These are phyloP conservation scores for Lycocerus yunnanus DNA, from an alignment of 2,888 invertebrate species.

Conservation along the genomic window DNA sequence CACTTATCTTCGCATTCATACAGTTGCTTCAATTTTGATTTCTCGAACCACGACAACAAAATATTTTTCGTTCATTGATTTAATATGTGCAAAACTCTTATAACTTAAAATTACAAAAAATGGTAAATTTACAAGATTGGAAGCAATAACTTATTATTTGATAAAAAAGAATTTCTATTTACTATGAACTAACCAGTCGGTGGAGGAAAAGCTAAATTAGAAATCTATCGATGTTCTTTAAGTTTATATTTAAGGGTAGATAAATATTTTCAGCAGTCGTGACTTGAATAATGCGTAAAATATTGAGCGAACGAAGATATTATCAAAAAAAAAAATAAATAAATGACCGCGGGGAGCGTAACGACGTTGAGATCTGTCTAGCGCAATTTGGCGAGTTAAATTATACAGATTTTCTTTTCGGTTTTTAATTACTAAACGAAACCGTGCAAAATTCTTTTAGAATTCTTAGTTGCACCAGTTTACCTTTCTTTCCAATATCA, in stretches of 20 bases:
- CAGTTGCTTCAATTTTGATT: no score
- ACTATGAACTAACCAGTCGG: not conserved
- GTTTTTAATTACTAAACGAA: no score
- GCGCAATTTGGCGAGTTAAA: not conserved
- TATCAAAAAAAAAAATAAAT: not conserved
- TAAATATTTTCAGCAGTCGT: not conserved
- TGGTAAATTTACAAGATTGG: not conserved
- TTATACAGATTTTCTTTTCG: not conserved
- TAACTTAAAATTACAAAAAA: no score
- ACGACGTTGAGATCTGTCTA: not conserved
- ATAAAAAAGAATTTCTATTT: not conserved
- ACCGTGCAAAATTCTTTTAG: no score
- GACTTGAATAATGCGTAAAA: not conserved
- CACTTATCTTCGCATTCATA: no score
- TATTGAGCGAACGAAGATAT: not conserved
- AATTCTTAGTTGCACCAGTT: no score
- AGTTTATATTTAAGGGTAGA: not conserved
- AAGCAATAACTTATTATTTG: not conserved
- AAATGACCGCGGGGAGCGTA: not conserved
- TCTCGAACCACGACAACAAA: no score
- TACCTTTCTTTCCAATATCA: no score
- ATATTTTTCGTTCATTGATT: no score
- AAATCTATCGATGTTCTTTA: not conserved
- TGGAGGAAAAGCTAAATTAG: not conserved
- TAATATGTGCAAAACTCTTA: no score